Percentiles rank a stretch among this genome's conserved stretches.
Conservation (phyloP, 2,797 vertebrate genomes). For the Mus minutoides region DNA sequence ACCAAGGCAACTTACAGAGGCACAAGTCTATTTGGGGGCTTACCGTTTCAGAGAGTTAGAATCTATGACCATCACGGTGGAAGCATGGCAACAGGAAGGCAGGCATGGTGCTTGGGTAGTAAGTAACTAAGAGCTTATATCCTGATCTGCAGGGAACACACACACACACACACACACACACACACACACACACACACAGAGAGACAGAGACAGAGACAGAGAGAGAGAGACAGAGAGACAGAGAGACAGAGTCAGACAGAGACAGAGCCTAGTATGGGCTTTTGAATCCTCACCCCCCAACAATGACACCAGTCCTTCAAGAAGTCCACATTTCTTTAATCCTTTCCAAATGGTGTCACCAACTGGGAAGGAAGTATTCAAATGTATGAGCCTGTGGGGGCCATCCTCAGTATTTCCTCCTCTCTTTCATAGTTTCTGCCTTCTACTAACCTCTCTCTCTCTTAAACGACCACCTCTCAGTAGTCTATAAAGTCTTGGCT, state of each 20-base stretch:
- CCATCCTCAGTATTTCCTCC: no score
- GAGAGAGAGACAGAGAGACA: neutral
- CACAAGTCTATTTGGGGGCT: neutral
- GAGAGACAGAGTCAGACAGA: no score
- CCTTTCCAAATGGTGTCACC: neutral
- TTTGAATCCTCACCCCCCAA: neutral
- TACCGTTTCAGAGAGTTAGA: neutral
- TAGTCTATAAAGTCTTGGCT: neutral
- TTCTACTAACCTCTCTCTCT: neutral
- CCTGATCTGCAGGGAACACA: neutral
- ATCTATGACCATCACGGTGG: neutral
- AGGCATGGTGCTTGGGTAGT: neutral
- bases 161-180: no score
- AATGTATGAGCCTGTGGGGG: neutral
- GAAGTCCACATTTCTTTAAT: neutral
- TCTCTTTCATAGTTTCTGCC: neutral
- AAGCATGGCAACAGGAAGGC: neutral
- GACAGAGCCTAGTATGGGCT: neutral
- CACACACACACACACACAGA: no score
- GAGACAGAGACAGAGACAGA: neutral
- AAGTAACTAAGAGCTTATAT: neutral
- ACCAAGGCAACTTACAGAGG: neutral
- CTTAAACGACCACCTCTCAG: neutral
- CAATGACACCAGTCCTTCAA: neutral
- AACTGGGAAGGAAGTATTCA: neutral